Evolutionary conservation across 2,888 invertebrate genomes (phyloP).

Genomic region (Calameuta idolon): DNA sequence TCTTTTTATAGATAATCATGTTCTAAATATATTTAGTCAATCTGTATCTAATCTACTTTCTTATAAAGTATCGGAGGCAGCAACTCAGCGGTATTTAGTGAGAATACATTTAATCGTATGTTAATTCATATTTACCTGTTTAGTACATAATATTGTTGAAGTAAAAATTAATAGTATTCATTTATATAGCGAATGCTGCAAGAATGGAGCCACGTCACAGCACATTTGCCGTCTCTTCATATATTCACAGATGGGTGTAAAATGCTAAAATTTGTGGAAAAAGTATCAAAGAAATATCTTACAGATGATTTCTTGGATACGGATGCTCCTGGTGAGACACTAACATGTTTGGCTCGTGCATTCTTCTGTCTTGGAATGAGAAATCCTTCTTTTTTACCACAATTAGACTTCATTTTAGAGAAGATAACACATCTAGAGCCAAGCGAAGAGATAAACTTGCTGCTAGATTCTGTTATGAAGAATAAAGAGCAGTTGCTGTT

Average conservation of each 20-base stretch:
- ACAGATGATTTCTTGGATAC: constrained; percentile 34
- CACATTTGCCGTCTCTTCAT: constrained; percentile 30
- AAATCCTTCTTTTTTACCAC: constrained; percentile 30
- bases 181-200: constrained; percentile 46
- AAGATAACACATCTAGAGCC: constrained; percentile 39
- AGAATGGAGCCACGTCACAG: constrained; percentile 46
- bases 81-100: constrained; percentile 54
- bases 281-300: constrained; percentile 46
- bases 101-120: constrained; percentile 51
- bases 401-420: constrained; percentile 41
- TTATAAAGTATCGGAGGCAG: constrained; percentile 53
- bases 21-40: constrained; percentile 40
- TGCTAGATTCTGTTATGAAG: constrained; percentile 36
- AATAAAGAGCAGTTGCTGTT: constrained; percentile 37
- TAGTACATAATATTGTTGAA: neutral
- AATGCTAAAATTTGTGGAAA: constrained; percentile 32
- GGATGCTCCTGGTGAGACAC: constrained; percentile 30
- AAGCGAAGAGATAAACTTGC: constrained; percentile 36
- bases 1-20: constrained; percentile 35
- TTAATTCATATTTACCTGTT: neutral
- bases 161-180: too few relatives aligned
- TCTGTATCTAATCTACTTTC: constrained; percentile 48
- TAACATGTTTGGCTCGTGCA: constrained; percentile 41
- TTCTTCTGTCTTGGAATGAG: constrained; percentile 34
- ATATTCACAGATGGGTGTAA: constrained; percentile 41